These are phyloP conservation scores for Saccopteryx leptura DNA, from an alignment of 2,113 vertebrate species.

Conservation along the genomic window DNA sequence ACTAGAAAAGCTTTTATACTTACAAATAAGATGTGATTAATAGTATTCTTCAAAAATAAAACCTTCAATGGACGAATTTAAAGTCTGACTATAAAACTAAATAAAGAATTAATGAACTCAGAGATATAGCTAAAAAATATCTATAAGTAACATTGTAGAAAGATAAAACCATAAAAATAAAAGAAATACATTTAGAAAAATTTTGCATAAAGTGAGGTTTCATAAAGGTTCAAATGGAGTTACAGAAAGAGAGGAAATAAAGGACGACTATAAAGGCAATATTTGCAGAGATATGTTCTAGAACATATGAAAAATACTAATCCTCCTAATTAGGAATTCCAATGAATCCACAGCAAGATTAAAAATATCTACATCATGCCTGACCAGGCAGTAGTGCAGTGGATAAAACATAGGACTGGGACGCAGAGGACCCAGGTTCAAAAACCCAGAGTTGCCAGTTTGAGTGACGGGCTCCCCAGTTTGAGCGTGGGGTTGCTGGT, in stretches of 20 bases:
- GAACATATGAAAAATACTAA: not conserved
- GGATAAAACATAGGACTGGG: no score
- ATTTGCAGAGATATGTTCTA: not conserved
- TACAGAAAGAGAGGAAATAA: not conserved
- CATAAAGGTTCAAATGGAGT: not conserved
- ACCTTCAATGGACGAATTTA: accelerated
- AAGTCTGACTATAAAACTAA: not conserved
- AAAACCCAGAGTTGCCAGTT: no score
- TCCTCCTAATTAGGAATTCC: not conserved
- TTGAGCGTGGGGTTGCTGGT: no score
- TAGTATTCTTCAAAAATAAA: not conserved
- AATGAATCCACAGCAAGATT: not conserved
- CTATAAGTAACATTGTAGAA: not conserved
- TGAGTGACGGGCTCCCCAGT: no score
- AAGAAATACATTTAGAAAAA: not conserved
- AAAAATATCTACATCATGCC: not conserved
- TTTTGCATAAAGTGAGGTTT: not conserved
- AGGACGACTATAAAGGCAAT: not conserved
- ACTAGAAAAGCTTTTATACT: not conserved
- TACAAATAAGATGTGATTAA: not conserved
- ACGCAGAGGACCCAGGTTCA: no score
- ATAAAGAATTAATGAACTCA: not conserved
- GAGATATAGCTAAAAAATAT: not conserved
- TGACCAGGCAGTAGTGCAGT: no score
- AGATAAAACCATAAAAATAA: not conserved